Percentiles rank a stretch among this genome's conserved stretches.
Evolutionary conservation across 2,113 vertebrate genomes (phyloP).

Genomic region (Hystrix cristata): DNA sequence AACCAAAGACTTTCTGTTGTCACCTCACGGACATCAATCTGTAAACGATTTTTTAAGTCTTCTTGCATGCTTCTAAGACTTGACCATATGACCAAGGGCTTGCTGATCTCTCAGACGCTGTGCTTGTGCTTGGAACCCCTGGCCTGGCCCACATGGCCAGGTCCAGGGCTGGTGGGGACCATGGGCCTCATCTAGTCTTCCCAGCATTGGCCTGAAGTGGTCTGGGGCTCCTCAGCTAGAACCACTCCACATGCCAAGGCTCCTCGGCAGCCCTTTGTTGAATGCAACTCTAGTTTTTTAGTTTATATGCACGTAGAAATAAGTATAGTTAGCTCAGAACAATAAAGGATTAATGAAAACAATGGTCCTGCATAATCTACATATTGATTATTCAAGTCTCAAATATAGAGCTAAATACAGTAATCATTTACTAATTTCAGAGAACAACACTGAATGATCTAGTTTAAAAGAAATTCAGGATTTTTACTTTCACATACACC

Average conservation of each 20-base stretch:
- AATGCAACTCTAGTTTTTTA: neutral
- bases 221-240: neutral
- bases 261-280: neutral
- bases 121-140: neutral
- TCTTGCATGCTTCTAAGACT: neutral
- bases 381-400: neutral
- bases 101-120: neutral
- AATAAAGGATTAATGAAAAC: neutral
- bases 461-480: conserved; percentile 18
- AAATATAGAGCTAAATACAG: neutral
- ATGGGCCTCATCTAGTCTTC: neutral
- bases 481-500: conserved; percentile 1
- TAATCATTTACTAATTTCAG: neutral
- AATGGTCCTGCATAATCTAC: neutral
- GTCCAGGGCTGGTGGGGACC: neutral
- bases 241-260: neutral
- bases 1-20: conserved; percentile 43
- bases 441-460: neutral
- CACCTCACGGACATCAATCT: neutral
- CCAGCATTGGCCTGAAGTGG: neutral
- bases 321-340: neutral
- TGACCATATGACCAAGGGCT: neutral
- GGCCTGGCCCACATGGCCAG: neutral
- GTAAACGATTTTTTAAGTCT: neutral
- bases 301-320: neutral